phyloP scores from a whole-genome alignment of 2,888 invertebrate genomes.

The Drosophila sordidula region DNA sequence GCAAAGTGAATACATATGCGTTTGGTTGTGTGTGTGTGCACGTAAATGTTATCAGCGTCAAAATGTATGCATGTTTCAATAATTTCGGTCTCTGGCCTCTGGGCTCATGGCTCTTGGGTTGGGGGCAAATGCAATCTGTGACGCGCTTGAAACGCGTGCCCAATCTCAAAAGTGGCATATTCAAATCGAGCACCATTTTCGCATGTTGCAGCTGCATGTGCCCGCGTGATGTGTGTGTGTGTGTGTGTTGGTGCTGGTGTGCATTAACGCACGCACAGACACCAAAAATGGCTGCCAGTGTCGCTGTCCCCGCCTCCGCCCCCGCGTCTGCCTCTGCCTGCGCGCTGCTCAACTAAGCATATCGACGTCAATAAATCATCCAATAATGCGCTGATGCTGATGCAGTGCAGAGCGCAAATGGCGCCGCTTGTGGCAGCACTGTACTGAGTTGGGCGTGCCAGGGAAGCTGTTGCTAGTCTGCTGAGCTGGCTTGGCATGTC shows the following conservation, averaged over 20 bases:
- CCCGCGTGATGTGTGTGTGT: conserved; percentile 7
- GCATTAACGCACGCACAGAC: conserved; percentile 48
- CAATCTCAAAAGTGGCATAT: conserved; percentile 67
- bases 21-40: neutral
- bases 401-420: conserved; percentile 55
- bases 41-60: conserved; percentile 41
- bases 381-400: conserved; percentile 79
- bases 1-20: neutral
- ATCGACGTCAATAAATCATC: conserved; percentile 85
- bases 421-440: conserved; percentile 24
- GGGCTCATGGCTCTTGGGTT: conserved; percentile 1
- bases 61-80: conserved; percentile 40
- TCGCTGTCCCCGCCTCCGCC: conserved; percentile 4
- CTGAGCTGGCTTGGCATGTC: conserved; percentile 43
- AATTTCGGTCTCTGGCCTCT: conserved; percentile 32
- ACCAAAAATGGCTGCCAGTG: conserved; percentile 63
- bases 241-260: conserved; percentile 10
- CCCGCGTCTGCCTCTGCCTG: conserved; percentile 17
- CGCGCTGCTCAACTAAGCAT: conserved; percentile 82
- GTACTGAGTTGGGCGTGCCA: conserved; percentile 5
- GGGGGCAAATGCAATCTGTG: conserved; percentile 55
- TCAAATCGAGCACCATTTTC: conserved; percentile 58
- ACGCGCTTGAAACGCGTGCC: conserved; percentile 51
- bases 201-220: conserved; percentile 45
- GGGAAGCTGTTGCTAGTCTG: conserved; percentile 13